Base-by-base conservation (phyloP, 2,113 vertebrate species). In the Natator depressus region DNA sequence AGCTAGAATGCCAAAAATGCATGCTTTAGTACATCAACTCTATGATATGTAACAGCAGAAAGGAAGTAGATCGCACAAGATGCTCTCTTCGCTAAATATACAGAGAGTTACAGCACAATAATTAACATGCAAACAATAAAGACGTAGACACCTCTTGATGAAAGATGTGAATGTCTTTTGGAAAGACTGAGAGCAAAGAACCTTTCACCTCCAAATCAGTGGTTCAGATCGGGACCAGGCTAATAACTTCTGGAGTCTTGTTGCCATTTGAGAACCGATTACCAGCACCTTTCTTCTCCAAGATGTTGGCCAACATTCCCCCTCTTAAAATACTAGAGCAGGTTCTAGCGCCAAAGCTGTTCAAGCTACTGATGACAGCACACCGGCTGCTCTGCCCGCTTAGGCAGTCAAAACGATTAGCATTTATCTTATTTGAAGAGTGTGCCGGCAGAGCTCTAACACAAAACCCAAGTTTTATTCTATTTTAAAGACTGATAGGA, bases 391-490 rank as follows among this genome's bases (percentile, higher is more conserved):
- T 22, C 89, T 69, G 90, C 90, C 80, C 49, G 35, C 65, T 22
- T 72, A 38, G 5, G 17, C n/a, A 38, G n/a, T 38, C 35, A 72
- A 59, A 91, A 87, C 82, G 69, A 25, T 75, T 91, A 93, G 87
- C 50, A 75, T 81, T 92, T 16, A 38, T n/a, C 57, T 59, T 87
- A 85, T 3, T 87, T 93, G 88, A 85, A 20, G 87, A 93, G 29
- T 0, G 1, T 85, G 89, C 14, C 85, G 88, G 93, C 91, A 46
- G 2, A 55, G 13, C 83, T 96, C 65, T 42, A 93, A 87, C 54
- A 80, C 88, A 80, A 83, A 2, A 93, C 93, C 87, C 87, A 84
- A 93, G 29, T 91, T 84, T 96, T 94, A 89, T 85, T 93, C 93
- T 55, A 55, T 93, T 85, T 85, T 69, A 89, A 91, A 85, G 4